Evolutionary conservation across 2,888 invertebrate species (phyloP).

Genomic region (Synergus laeviventris): DNA sequence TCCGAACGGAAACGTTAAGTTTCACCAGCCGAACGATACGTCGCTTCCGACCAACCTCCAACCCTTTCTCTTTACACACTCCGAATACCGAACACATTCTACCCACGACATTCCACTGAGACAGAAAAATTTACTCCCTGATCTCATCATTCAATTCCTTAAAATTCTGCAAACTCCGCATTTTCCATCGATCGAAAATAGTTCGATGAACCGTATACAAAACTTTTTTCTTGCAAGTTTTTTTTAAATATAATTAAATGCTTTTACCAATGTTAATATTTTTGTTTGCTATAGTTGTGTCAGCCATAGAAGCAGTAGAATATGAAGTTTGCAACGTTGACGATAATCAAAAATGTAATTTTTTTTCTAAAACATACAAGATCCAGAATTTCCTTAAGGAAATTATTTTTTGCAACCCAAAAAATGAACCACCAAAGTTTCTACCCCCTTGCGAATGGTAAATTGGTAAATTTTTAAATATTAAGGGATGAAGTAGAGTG

Average conservation of each 20-base stretch:
- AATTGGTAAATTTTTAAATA: too few relatives aligned
- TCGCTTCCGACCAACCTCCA: slow-evolving; percentile 25
- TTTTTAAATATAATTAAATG: background rate
- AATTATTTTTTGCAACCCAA: too few relatives aligned
- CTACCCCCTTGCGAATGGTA: too few relatives aligned
- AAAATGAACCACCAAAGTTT: too few relatives aligned
- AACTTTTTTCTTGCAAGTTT: background rate
- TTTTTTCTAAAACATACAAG: too few relatives aligned
- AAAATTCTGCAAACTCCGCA: background rate
- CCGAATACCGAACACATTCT: slow-evolving; percentile 4
- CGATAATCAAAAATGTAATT: too few relatives aligned
- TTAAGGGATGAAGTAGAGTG: too few relatives aligned
- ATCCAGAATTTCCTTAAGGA: too few relatives aligned
- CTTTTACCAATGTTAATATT: too few relatives aligned
- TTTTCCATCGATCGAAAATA: background rate
- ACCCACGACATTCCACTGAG: background rate
- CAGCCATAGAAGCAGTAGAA: too few relatives aligned
- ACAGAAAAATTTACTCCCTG: slow-evolving; percentile 16
- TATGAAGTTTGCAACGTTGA: too few relatives aligned
- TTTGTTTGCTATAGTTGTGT: too few relatives aligned
- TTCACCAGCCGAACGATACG: slow-evolving; percentile 33
- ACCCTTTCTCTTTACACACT: slow-evolving; percentile 20
- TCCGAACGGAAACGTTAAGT: slow-evolving; percentile 35
- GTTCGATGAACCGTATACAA: background rate
- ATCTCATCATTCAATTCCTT: slow-evolving; percentile 8